A percentile compares a stretch with the other conserved stretches of the same genome.
phyloP scores from a whole-genome alignment of 2,888 invertebrate species.

The Cosmopolites sordidus region DNA sequence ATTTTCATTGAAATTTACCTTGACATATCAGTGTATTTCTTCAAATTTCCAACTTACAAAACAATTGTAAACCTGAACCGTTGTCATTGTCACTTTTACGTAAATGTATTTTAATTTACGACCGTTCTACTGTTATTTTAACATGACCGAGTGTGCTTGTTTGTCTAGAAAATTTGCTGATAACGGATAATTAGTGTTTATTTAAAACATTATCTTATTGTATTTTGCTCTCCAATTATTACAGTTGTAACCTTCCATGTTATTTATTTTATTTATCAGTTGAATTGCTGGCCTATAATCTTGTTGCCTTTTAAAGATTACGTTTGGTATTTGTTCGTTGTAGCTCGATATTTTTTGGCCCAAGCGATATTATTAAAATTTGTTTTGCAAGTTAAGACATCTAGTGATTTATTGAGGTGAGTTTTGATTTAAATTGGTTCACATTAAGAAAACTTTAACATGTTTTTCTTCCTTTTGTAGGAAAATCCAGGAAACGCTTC shows the following conservation, averaged over 20 bases:
- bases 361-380: too few relatives aligned
- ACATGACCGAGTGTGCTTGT: conserved; percentile 22
- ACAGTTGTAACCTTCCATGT: conserved; percentile 21
- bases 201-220: conserved; percentile 25
- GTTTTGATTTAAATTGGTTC: too few relatives aligned
- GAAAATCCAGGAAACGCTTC: too few relatives aligned
- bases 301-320: conserved; percentile 20
- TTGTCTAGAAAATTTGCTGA: conserved; percentile 22
- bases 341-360: background rate
- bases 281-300: conserved; percentile 21
- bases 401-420: too few relatives aligned
- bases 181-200: conserved; percentile 22
- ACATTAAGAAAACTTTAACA: too few relatives aligned
- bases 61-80: too few relatives aligned
- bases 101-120: conserved; percentile 9
- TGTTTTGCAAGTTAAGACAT: too few relatives aligned
- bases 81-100: conserved; percentile 3
- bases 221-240: conserved; percentile 24
- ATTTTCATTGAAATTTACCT: too few relatives aligned
- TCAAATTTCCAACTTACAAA: too few relatives aligned
- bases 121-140: conserved; percentile 21
- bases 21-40: too few relatives aligned
- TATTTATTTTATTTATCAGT: conserved; percentile 22
- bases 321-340: conserved; percentile 18
- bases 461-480: too few relatives aligned